Percentiles rank a stretch among this genome's conserved stretches.
phyloP scores from a whole-genome alignment of 2,888 invertebrate species.

The Microdon myrmicae region DNA sequence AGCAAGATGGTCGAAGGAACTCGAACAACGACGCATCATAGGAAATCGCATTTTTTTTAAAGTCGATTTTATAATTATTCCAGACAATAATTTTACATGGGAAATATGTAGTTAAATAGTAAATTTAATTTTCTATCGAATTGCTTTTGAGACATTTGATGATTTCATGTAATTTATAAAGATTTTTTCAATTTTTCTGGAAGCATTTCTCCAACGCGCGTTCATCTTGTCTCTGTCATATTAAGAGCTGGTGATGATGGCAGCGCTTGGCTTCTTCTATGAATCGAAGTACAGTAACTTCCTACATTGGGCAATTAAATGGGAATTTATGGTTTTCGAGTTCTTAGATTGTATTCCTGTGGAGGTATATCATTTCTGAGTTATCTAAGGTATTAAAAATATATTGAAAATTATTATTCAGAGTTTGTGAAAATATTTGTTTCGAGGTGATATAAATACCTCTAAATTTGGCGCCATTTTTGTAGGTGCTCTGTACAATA shows the following conservation, averaged over 20 bases:
- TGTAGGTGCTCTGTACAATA: conserved; percentile 21
- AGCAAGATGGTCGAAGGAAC: no score
- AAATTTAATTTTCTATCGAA: no score
- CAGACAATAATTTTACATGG: no score
- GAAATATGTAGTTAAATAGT: no score
- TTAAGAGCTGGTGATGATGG: conserved; percentile 33
- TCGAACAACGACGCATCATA: no score
- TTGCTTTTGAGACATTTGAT: no score
- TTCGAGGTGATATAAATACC: background rate
- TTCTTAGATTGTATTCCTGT: background rate
- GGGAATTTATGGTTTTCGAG: no score
- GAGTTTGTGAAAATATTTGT: background rate
- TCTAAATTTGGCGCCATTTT: conserved; percentile 47
- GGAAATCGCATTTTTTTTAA: no score
- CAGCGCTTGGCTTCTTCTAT: conserved; percentile 41
- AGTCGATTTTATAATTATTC: no score
- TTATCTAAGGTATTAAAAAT: background rate
- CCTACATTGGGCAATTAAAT: conserved; percentile 35
- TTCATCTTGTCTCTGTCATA: conserved; percentile 23
- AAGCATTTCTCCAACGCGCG: no score
- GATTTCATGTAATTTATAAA: no score
- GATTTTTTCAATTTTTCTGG: no score
- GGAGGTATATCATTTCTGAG: background rate
- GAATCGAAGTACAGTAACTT: conserved; percentile 38
- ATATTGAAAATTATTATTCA: background rate